Percentiles rank a stretch among this genome's conserved stretches.
Evolutionary conservation across 2,113 vertebrate genomes (phyloP).

Genomic region (Pachyramphus minor): DNA sequence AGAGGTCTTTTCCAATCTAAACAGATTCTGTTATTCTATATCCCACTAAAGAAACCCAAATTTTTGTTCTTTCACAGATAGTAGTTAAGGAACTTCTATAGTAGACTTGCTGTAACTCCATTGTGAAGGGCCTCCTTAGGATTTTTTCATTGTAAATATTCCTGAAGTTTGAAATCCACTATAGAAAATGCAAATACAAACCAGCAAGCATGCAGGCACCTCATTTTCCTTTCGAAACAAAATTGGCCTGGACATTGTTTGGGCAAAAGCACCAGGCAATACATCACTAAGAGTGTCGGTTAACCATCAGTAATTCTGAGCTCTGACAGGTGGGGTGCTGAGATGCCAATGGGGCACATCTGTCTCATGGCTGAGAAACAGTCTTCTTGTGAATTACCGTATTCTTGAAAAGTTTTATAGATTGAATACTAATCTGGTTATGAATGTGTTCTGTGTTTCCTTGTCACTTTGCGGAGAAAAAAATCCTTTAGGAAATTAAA

Average conservation of each 20-base stretch:
- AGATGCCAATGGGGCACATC: background rate
- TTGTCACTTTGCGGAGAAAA: background rate
- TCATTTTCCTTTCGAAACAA: background rate
- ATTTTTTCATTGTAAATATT: background rate
- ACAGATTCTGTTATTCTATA: background rate
- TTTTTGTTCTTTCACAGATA: background rate
- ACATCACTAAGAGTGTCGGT: background rate
- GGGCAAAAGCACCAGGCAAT: background rate
- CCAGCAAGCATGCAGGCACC: background rate
- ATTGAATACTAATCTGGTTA: background rate
- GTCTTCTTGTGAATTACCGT: background rate
- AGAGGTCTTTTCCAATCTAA: background rate
- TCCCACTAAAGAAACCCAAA: rapidly evolving
- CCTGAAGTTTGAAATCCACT: background rate
- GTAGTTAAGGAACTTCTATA: background rate
- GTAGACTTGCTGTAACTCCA: background rate
- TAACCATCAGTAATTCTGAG: background rate
- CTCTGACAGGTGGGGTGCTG: background rate
- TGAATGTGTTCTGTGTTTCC: background rate
- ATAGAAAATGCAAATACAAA: background rate
- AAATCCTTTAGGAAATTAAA: background rate
- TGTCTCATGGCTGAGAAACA: background rate
- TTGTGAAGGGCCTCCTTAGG: background rate
- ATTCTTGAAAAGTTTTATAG: background rate
- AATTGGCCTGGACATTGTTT: background rate